Evolutionary conservation across 2,113 vertebrate genomes (phyloP).

Genomic region (Mormoops blainvillei): DNA sequence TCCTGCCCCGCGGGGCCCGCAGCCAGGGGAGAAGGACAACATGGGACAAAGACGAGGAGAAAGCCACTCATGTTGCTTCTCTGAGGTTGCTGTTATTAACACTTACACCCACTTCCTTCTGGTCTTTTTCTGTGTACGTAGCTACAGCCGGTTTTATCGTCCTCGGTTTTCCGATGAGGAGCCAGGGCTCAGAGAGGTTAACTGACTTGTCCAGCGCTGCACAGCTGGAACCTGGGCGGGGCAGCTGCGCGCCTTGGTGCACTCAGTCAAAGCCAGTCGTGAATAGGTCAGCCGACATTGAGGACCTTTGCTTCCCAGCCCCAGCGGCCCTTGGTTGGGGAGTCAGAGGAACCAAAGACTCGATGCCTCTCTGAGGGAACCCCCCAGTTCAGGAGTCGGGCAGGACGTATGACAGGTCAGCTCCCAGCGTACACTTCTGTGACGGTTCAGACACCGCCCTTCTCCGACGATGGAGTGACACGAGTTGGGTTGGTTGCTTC

Average conservation of each 20-base stretch:
- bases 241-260: neutral
- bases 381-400: neutral
- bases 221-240: neutral
- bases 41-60: too few species aligned
- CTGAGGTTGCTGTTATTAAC: neutral
- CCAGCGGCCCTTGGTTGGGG: neutral
- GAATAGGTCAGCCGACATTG: neutral
- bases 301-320: neutral
- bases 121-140: neutral
- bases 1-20: neutral
- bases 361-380: neutral
- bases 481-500: neutral
- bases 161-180: neutral
- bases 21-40: neutral
- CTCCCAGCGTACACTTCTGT: neutral
- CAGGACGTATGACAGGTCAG: neutral
- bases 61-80: rapidly evolving
- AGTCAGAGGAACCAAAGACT: neutral
- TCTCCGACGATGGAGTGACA: neutral
- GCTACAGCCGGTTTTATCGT: neutral
- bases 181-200: neutral
- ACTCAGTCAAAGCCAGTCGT: neutral
- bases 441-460: neutral
- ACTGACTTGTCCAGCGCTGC: rapidly evolving
- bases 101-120: neutral